These are phyloP conservation scores for Bettongia penicillata DNA, from an alignment of 2,113 vertebrate genomes.

Conservation along the genomic window DNA sequence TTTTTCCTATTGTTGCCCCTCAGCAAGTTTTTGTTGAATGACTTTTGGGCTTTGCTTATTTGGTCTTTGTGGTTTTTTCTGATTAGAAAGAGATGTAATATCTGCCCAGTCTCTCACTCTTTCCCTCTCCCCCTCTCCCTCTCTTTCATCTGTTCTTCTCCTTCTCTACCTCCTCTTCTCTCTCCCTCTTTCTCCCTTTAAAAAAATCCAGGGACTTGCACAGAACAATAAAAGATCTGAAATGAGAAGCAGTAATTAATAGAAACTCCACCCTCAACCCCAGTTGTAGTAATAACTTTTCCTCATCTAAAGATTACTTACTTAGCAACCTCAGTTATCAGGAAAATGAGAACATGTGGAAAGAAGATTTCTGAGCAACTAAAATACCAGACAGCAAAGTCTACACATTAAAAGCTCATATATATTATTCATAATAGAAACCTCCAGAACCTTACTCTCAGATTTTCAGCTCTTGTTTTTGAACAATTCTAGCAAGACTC, in stretches of 20 bases:
- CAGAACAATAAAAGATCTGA: background rate
- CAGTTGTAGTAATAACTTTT: background rate
- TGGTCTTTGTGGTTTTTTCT: constrained; percentile 14
- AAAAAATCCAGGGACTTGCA: background rate
- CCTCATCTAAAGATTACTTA: background rate
- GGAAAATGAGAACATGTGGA: background rate
- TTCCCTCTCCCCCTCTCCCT: no score
- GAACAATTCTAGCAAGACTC: background rate
- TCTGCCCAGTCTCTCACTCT: constrained; percentile 3
- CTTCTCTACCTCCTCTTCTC: no score
- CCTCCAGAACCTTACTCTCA: no score
- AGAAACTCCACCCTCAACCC: no score
- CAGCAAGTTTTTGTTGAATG: background rate
- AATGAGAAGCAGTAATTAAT: background rate
- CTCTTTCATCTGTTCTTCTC: no score
- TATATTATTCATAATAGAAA: no score
- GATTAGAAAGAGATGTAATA: background rate
- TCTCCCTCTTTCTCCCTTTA: background rate
- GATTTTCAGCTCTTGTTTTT: background rate
- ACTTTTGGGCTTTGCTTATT: background rate
- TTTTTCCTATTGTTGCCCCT: background rate
- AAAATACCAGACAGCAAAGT: no score
- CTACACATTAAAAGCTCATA: no score
- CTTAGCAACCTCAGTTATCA: background rate
- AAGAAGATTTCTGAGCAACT: background rate